Percentiles rank a stretch among this genome's conserved stretches.
Conservation (phyloP, 2,113 vertebrate genomes). For the Chloropsis cyanopogon region DNA sequence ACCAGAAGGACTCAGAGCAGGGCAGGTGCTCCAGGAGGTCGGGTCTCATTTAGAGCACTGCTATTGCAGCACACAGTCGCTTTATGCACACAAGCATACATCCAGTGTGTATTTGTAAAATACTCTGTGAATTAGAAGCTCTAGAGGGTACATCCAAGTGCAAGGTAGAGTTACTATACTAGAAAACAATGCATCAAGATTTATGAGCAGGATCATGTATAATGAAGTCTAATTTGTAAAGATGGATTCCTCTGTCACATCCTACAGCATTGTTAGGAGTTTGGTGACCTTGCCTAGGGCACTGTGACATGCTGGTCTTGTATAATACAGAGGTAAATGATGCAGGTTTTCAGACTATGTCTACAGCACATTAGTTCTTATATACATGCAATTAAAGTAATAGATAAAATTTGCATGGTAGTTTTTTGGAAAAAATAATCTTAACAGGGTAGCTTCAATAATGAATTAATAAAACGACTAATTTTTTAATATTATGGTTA, state of each 20-base stretch:
- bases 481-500: neutral
- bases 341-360: neutral
- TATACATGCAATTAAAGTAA: neutral
- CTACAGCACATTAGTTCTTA: neutral
- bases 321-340: neutral
- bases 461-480: neutral
- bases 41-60: neutral
- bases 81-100: neutral
- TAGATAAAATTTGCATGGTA: neutral
- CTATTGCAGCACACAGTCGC: neutral
- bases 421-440: neutral
- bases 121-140: neutral
- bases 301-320: neutral
- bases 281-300: conserved; percentile 49
- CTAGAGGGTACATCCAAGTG: neutral
- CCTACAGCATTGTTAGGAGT: neutral
- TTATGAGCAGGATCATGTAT: neutral
- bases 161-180: neutral
- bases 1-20: neutral
- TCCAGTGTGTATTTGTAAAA: neutral
- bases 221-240: conserved; percentile 15
- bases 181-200: neutral
- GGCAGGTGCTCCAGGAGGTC: neutral
- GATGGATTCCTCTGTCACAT: conserved; percentile 10
- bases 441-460: neutral